Percentiles rank a stretch among this genome's conserved stretches.
Evolutionary conservation across 2,888 invertebrate species (phyloP).

Genomic region (Andrena haemorrhoa): DNA sequence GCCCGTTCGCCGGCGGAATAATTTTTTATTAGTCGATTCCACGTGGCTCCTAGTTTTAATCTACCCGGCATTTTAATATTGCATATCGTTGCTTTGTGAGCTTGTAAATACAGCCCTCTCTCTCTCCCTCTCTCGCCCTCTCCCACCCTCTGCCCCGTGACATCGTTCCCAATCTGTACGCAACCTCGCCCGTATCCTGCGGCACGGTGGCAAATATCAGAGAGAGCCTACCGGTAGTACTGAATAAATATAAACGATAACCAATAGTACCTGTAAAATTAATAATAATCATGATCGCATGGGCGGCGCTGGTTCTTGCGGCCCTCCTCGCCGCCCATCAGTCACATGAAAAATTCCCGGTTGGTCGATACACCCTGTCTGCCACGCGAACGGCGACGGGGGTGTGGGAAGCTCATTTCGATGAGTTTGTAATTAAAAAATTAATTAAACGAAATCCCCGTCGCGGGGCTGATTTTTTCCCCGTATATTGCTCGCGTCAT

Average conservation of each 20-base stretch:
- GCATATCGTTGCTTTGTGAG: slow-evolving; percentile 73
- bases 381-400: slow-evolving; percentile 14
- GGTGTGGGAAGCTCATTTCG: slow-evolving; percentile 63
- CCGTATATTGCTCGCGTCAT: slow-evolving; percentile 63
- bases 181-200: slow-evolving; percentile 55
- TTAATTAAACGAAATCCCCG: slow-evolving; percentile 77
- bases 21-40: slow-evolving; percentile 59
- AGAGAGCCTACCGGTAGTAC: slow-evolving; percentile 50
- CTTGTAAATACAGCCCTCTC: slow-evolving; percentile 70
- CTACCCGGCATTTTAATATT: slow-evolving; percentile 76
- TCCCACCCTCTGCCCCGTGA: neutral
- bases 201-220: slow-evolving; percentile 60
- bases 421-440: slow-evolving; percentile 78
- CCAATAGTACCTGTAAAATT: slow-evolving; percentile 79
- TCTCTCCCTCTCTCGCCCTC: too few relatives aligned
- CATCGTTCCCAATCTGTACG: slow-evolving; percentile 28
- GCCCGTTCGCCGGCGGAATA: slow-evolving; percentile 37
- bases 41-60: slow-evolving; percentile 67
- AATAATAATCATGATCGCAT: slow-evolving; percentile 74
- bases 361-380: slow-evolving; percentile 59
- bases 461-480: slow-evolving; percentile 72
- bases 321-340: slow-evolving; percentile 59
- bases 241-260: slow-evolving; percentile 76
- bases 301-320: slow-evolving; percentile 58
- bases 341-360: slow-evolving; percentile 66